Evolutionary conservation across 2,113 vertebrate species (phyloP), one percentile per base, ranked within the genome.

Genomic region (Dipodomys stephensi): DNA sequence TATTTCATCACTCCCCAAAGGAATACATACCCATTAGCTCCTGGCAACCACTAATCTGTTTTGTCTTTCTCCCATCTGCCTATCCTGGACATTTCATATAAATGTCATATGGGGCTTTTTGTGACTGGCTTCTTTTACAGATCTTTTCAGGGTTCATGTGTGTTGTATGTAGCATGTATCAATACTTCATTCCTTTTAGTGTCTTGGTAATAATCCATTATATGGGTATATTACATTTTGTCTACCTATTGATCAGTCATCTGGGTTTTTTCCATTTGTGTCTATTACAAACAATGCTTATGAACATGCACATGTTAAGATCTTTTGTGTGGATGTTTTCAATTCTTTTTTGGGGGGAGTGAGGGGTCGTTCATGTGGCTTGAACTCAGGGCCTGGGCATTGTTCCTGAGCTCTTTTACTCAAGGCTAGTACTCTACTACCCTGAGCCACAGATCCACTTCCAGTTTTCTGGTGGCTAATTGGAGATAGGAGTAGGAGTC

Each of bases 101-200:
- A 69, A 89, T 67, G 64, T 22, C 84, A 76, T 27, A 68, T 11
- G 8, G 32, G 25, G 23, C 5, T 60, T 64, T 80, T 60, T 67
- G 23, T 77, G 39, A 84, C 20, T 80, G 72, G 68, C 32, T 84
- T 84, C 82, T 84, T 94, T 87, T 28, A 76, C 65, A 9, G 80
- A 78, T 30, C 35, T 94, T 90, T 83, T 67, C 57, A 83, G 83
- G 39, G 27, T 83, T 73, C n/a, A 76, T 57, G 16, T 57, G 53
- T 80, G 20, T 49, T 80, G 8, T 27, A 28, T 80, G 8, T 27
- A 28, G 39, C 13, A 65, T 49, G 5, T 67, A 80, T 28, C 2
- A 16, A 28, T 46, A 80, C 30, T 84, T 84, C 7, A 30, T 84
- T 91, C 39, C 28, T 90, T 72, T 76, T 57, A 85, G 20, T 18